Base-by-base conservation (phyloP, 2,888 invertebrate genomes). In the Notodonta ziczac region DNA sequence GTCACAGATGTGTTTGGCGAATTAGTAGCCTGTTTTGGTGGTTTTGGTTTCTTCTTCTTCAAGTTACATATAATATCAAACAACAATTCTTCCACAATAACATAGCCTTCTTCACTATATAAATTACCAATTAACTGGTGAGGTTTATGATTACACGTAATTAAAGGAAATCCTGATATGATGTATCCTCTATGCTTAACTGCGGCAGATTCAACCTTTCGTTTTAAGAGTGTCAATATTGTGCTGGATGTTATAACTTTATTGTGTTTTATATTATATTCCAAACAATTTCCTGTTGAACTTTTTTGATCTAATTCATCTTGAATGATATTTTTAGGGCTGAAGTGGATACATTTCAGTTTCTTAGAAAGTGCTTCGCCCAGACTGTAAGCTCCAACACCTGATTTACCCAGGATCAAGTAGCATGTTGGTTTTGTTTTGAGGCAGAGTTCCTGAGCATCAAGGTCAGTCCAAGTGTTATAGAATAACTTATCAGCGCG, bases 161-260 rank as follows among this genome's bases (percentile, higher is more conserved):
- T 89, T 48, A 96, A 80, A 24, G 96, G 96, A 65, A 96, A 85
- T 8, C 96, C 96, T 62, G 95, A 95, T 68, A 96, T 82, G 4
- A 96, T 92, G 88, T 95, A 96, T 9, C 96, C 96, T 76, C 95
- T 88, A 74, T 96, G 95, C 72, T 86, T 80, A 14, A 95, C 89
- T 39, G 91, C 89, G 61, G 92, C 88, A 24, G 93, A 92, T 56
- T 89, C 82, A 1, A 95, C 67, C 75, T 95, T 94, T 58, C 84
- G 85, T 69, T 94, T 88, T 12, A 96, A 80, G 24, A 96, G 84
- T 66, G 91, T 79, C 57, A 95, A 71, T 40, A 96, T 86, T 5
- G 91, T 81, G 69, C 95, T 91, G 66, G 88, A 89, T 53, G 91
- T 90, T 60, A 95, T 87, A 7, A 90, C 83, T 67, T 94, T 92